Base-by-base conservation (phyloP, 2,888 invertebrate species). In the Notocelia uddmanniana region DNA sequence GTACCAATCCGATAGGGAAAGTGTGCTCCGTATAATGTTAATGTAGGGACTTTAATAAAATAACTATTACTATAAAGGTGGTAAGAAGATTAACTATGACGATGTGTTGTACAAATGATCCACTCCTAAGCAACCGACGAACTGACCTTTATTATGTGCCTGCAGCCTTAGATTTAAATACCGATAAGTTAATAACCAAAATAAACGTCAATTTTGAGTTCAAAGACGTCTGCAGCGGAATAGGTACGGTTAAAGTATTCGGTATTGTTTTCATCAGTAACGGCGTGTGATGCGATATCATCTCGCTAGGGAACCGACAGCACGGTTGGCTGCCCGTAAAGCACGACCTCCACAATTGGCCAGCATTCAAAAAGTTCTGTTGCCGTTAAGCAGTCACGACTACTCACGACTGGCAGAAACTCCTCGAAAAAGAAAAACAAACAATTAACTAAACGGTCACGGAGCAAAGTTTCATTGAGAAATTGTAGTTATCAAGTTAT, bases 361-460 rank as follows among this genome's bases (percentile, higher is more conserved):
- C 69, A 57, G 69, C 54, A 60, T 71, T 71, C 66, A 67, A 67
- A 70, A 71, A 71, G 58, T 63, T 69, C 55, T 41, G 70, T 45
- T 71, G 66, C 66, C 71, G 71, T 71, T 71, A 58, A 67, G 54
- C 21, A 54, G 71, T 67, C 71, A 71, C 71, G 71, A 71, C 59
- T 64, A 54, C 66, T 67, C 71, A 71, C 71, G 71, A 71, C 59
- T 64, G 37, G 41, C 26, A 54, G 52, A 54, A 71, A 67, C 52
- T 60, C 59, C 15, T 67, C 54, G 13, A 37, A 59, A 54, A 67
- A 34, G 52, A 54, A 64, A 18, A 31, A 23, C 52, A 19, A 54
- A 34, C 37, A 54, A 64, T 64, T 54, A 64, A 64, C 37, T n/a
- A 60, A 60, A 45, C n/a, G 52, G 19, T 34, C 34, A 21, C 37